Percentiles rank a stretch among this genome's conserved stretches.
These are phyloP conservation scores for Stictonetta naevosa DNA, from an alignment of 2,113 vertebrate genomes.

Conservation along the genomic window DNA sequence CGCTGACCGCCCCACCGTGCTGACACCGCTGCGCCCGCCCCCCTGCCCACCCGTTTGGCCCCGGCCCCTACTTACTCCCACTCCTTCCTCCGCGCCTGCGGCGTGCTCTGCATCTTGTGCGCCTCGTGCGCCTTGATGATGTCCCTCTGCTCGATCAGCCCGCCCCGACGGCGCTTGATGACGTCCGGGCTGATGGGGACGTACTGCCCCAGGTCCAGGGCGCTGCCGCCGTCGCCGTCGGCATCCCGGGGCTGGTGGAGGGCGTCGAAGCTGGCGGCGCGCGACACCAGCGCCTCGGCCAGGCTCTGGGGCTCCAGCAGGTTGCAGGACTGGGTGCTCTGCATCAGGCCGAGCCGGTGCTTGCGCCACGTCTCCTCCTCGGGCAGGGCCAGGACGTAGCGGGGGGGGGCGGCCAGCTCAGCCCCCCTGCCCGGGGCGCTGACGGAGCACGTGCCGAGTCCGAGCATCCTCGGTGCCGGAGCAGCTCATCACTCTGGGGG, in stretches of 20 bases:
- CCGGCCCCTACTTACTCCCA: conserved; percentile 91
- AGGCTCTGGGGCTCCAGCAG: conserved; percentile 81
- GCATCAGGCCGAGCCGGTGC: conserved; percentile 78
- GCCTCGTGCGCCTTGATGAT: conserved; percentile 96
- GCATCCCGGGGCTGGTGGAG: conserved; percentile 77
- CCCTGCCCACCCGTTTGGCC: background rate
- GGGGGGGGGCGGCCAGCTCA: conserved; percentile 68
- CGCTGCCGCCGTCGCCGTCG: conserved; percentile 55
- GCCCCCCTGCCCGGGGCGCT: conserved; percentile 65
- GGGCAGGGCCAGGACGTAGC: conserved; percentile 77
- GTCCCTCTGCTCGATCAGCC: conserved; percentile 94
- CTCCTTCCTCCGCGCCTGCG: conserved; percentile 94
- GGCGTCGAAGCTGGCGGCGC: conserved; percentile 80
- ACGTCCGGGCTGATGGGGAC: conserved; percentile 87
- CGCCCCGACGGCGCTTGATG: conserved; percentile 91
- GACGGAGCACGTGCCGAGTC: conserved; percentile 83
- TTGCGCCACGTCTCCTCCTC: conserved; percentile 88
- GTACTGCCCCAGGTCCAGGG: conserved; percentile 65
- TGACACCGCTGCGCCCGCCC: fast-evolving
- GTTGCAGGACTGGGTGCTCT: conserved; percentile 77
- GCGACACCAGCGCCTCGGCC: conserved; percentile 79
- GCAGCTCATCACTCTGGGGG: conserved; percentile 88
- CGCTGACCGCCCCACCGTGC: fast-evolving
- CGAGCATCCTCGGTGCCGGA: conserved; percentile 83
- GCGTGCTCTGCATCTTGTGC: conserved; percentile 98